Evolutionary conservation across 2,797 vertebrate species (phyloP), one percentile per base, ranked within the genome.

Genomic region (Paguma larvata): DNA sequence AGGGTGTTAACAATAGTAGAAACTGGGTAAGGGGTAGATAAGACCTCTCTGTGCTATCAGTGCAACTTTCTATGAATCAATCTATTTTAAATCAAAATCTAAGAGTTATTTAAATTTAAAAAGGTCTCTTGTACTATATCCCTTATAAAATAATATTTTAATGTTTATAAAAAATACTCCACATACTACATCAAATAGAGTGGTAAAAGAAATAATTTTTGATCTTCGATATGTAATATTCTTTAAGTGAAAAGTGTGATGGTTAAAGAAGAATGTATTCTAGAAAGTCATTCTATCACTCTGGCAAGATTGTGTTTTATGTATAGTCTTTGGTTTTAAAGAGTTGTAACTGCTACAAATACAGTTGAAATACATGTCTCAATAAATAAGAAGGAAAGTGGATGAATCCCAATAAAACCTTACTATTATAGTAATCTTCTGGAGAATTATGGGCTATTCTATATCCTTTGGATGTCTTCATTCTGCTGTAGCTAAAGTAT

Each of bases 241-340:
- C 91, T 95, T 72, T 89, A 91, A 92, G 78, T 88, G 56, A 92
- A 92, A 95, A 88, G 9, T 78, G 21, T 92, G 21, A 67, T 91
- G 16, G 16, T 89, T 95, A 94, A 94, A 90, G 16, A 87, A 93
- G 41, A 92, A 85, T 93, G 2, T 75, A 56, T 92, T 91, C 67
- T 65, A 85, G n/a, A 95, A 89, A 86, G 68, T 72, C 77, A 80
- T 92, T n/a, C 68, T 96, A 62, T 95, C 44, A 94, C 59, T 94
- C 65, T 16, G 79, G 51, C 59, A 93, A 92, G 91, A 91, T 44
- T 89, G 32, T 83, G 88, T 91, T 97, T 97, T 94, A 77, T 95
- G 34, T 82, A 73, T 78, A 82, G 77, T 84, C 78, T 90, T 97
- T 83, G 44, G 53, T 85, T 96, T 96, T 97, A 95, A 97, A 96